phyloP scores from a whole-genome alignment of 2,797 vertebrate species.

The Pampus argenteus region DNA sequence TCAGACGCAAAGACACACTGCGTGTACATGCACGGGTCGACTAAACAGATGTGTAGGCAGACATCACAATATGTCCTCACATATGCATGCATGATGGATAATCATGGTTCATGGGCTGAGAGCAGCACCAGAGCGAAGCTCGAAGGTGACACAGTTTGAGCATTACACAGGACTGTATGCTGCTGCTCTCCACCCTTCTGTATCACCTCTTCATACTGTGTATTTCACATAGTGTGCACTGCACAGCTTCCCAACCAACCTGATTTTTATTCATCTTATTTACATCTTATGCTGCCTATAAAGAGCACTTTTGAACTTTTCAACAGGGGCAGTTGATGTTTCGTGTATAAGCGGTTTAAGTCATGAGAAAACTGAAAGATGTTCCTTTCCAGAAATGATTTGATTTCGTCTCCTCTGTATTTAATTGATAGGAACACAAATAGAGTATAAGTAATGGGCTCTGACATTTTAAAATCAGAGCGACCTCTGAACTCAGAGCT shows the following conservation, averaged over 20 bases:
- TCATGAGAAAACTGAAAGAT: background rate
- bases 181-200: background rate
- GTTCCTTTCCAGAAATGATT: too few relatives aligned
- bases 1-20: background rate
- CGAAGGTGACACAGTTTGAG: background rate
- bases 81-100: conserved; percentile 21
- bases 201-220: too few relatives aligned
- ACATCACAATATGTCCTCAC: conserved; percentile 5
- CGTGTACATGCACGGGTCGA: background rate
- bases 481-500: background rate
- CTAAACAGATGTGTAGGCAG: conserved; percentile 28
- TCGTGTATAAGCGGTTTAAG: too few relatives aligned
- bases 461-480: background rate
- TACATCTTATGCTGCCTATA: background rate
- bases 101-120: conserved; percentile 5
- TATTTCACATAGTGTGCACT: too few relatives aligned
- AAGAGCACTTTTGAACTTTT: background rate
- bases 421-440: background rate
- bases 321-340: fast-evolving
- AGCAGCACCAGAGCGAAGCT: background rate
- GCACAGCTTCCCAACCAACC: too few relatives aligned
- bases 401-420: background rate
- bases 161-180: background rate
- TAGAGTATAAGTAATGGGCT: background rate
- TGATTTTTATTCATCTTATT: background rate